phyloP scores from a whole-genome alignment of 2,888 invertebrate species.

The Drosophila stalkeri region DNA sequence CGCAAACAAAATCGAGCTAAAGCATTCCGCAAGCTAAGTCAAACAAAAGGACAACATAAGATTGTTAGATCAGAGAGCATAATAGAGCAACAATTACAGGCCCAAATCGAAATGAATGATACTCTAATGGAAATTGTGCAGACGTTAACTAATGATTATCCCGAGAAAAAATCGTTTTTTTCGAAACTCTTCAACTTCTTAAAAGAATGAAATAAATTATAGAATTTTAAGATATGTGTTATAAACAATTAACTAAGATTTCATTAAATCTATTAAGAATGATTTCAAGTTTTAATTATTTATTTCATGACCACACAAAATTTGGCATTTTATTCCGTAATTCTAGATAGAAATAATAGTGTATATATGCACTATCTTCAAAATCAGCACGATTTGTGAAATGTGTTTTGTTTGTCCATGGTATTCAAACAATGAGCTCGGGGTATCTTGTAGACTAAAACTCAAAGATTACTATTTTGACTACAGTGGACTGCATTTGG shows the following conservation, averaged over 20 bases:
- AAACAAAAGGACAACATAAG: constrained; percentile 51
- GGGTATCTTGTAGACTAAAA: too few species aligned
- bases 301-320: too few species aligned
- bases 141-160: constrained; percentile 54
- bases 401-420: too few species aligned
- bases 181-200: constrained; percentile 54
- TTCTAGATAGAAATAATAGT: too few species aligned
- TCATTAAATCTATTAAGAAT: background rate
- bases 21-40: constrained; percentile 58
- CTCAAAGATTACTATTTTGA: too few species aligned
- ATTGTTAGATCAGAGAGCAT: constrained; percentile 43
- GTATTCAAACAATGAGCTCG: too few species aligned
- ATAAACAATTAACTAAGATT: background rate
- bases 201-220: constrained; percentile 45
- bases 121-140: constrained; percentile 59
- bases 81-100: constrained; percentile 47
- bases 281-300: too few species aligned
- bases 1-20: constrained; percentile 66
- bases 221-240: too few species aligned
- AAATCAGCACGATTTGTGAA: too few species aligned
- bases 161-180: constrained; percentile 56
- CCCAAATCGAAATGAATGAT: constrained; percentile 60
- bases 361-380: too few species aligned
- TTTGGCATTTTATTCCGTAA: too few species aligned
- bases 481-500: too few species aligned